A percentile compares a stretch with the other conserved stretches of the same genome.
Conservation (phyloP, 2,113 vertebrate genomes). For the Rhabdornis inornatus region DNA sequence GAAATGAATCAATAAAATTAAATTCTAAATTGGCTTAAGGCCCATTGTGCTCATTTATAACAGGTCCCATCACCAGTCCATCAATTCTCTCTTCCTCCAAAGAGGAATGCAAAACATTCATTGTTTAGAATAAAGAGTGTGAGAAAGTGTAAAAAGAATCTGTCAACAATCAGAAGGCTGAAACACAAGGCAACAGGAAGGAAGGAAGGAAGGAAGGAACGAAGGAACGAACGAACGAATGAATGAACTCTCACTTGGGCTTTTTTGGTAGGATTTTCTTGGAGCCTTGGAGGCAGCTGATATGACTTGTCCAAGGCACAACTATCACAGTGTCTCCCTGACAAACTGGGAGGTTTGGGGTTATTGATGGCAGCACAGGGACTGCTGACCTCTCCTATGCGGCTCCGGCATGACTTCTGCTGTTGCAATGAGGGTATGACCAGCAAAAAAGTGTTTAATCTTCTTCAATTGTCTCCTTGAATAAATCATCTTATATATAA, state of each 20-base stretch:
- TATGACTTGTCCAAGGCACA: fast-evolving
- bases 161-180: no score
- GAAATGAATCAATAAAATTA: no score
- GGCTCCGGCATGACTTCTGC: not conserved
- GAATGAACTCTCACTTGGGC: not conserved
- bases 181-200: no score
- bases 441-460: not conserved
- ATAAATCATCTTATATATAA: conserved; percentile 7
- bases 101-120: no score
- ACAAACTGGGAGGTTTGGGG: fast-evolving
- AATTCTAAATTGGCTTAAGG: no score
- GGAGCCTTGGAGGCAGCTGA: not conserved
- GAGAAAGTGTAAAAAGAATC: no score
- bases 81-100: no score
- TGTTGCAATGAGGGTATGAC: not conserved
- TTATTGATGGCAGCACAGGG: not conserved
- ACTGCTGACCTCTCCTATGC: not conserved
- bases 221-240: no score
- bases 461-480: not conserved
- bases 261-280: not conserved
- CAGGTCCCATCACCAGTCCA: no score
- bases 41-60: no score
- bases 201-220: no score
- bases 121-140: no score
- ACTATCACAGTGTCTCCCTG: fast-evolving